Evolutionary conservation across 2,797 vertebrate species (phyloP), one percentile per base, ranked within the genome.

Genomic region (Caiman crocodilus): DNA sequence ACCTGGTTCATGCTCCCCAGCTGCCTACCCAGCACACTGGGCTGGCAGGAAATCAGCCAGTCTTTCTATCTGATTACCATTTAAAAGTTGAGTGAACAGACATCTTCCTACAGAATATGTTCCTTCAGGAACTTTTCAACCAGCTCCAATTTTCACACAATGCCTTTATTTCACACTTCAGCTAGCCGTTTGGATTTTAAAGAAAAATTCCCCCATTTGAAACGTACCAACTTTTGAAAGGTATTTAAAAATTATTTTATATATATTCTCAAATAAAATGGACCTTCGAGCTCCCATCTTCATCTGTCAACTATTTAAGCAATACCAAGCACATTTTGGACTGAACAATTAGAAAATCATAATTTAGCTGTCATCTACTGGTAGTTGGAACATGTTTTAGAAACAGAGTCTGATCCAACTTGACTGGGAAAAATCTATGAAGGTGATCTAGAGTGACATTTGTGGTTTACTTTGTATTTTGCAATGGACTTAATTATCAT

Each of bases 1-100:
- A 85, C 5, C 79, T 90, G 93, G 83, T 93, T 89, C 87, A 94
- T 75, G 21, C 83, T n/a, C 93, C 88, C 93, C 96, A 95, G 92
- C 94, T 95, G 93, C 92, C 93, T 87, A 55, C 85, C 76, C 87
- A 94, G 92, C 96, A 80, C 76, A 1, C 1, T 1, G 79, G 76
- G 80, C 35, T 82, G 86, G 92, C 92, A 94, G 88, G 88, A 73
- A 77, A 74, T 93, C 86, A 84, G 91, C 91, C 94, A 96, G 82
- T 92, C 87, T 21, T 89, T 85, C 93, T 76, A 75, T 88, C 81
- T 87, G 87, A 82, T 94, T 95, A 88, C 90, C 20, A 83, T 84
- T 76, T 6, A 4, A 74, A 2, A 82, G 94, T 94, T 95, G 93
- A 95, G 95, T 86, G 82, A 92, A 84, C 91, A 82, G 35, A 42